Percentiles rank a stretch among this genome's conserved stretches.
phyloP scores from a whole-genome alignment of 1,140 invertebrate species.

The Limonius californicus region DNA sequence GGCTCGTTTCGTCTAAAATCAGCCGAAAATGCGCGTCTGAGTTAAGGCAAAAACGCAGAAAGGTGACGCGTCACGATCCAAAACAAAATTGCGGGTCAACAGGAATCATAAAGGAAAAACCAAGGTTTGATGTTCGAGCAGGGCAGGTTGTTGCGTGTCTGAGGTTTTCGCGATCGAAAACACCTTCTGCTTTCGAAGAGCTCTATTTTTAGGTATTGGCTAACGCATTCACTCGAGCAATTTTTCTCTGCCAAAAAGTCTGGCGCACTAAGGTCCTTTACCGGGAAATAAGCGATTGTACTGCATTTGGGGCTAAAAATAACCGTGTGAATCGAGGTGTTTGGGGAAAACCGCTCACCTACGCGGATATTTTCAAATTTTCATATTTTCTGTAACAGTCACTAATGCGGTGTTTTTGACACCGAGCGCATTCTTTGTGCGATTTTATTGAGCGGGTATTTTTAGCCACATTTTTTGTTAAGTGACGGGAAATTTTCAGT shows the following conservation, averaged over 20 bases:
- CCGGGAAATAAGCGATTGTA: not conserved
- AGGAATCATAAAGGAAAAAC: not conserved
- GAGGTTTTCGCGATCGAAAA: not conserved
- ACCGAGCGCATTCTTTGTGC: no score
- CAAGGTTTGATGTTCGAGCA: not conserved
- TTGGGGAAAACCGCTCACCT: no score
- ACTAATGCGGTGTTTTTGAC: no score
- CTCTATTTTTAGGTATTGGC: constrained; percentile 11
- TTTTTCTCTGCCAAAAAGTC: not conserved
- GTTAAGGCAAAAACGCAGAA: not conserved
- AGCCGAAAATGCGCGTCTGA: not conserved
- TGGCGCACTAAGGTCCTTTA: constrained; percentile 2
- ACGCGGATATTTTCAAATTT: no score
- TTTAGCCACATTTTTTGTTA: no score
- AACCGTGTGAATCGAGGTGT: no score
- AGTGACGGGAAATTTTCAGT: no score
- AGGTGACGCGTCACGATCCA: not conserved
- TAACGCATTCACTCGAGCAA: not conserved
- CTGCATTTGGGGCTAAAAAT: not conserved
- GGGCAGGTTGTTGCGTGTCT: not conserved
- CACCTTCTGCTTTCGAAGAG: not conserved
- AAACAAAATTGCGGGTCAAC: not conserved
- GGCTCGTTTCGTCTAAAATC: not conserved
- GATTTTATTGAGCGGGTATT: no score
- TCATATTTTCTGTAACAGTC: no score